Base-by-base conservation (phyloP, 2,888 invertebrate genomes). In the Zonitis immaculata region DNA sequence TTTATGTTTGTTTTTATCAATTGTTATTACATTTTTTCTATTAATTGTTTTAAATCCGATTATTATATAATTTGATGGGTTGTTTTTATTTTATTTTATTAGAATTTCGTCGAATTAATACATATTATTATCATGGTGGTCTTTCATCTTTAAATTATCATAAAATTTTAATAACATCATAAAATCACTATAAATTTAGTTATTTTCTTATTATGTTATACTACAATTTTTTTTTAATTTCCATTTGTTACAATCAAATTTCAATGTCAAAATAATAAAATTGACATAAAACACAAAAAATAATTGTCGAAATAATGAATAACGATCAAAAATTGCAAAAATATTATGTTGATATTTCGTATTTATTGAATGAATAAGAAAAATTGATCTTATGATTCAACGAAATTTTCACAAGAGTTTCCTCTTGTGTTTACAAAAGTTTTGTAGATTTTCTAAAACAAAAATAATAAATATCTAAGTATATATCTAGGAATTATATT, bases 121-220 rank as follows among this genome's bases (percentile, higher is more conserved):
- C 16, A 35, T 35, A 16, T 39, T 11, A 20, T 39, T 35, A 16
- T 39, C 18, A 20, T 39, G 39, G 39, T 39, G 39, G 39, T 39
- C 39, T 20, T 39, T 39, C 39, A 39, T 39, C 4, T 39, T 39
- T 20, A 20, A 39, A 39, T 39, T 20, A 39, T 11, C 18, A 39
- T 39, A 39, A 39, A 39, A 39, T 39, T 18, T 39, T n/a, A 39
- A 39, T 39, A 39, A 20, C 39, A 39, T 39, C 16, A 39, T 39
- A 39, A 39, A 39, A 39, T 39, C 6, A 39, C 39, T 20, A 39
- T 39, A 39, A 39, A 39, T 18, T 20, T 39, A 6, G 18, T 39
- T 39, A 39, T 39, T n/a, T 39, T 39, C 16, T 39, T 6, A 5
- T 18, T 20, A 20, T n/a, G n/a, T n/a, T n/a, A n/a, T n/a, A n/a